phyloP scores from a whole-genome alignment of 2,113 vertebrate species.

The Sus scrofa region DNA sequence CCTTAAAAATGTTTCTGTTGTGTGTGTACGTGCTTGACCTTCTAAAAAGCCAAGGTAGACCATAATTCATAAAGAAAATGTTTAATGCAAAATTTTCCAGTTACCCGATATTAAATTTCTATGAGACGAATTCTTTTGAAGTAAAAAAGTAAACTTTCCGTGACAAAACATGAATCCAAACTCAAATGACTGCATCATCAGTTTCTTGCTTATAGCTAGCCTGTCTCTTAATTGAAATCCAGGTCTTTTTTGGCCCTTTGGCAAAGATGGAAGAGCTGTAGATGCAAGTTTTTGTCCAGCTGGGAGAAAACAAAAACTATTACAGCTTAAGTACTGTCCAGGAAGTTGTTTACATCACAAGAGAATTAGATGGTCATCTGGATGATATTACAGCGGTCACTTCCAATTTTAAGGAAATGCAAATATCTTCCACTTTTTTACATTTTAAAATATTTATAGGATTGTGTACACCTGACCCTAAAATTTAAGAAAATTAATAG shows the following conservation, averaged over 20 bases:
- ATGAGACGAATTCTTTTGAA: neutral
- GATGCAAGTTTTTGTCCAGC: conserved; percentile 12
- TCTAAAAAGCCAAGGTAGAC: neutral
- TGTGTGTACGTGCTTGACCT: neutral
- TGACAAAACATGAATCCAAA: neutral
- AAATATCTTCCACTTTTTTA: neutral
- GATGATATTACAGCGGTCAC: neutral
- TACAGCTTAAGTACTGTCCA: conserved; percentile 22
- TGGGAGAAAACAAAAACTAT: conserved; percentile 41
- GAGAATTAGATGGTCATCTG: neutral
- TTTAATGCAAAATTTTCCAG: neutral
- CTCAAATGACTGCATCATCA: neutral
- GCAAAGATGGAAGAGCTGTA: conserved; percentile 63
- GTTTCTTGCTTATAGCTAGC: neutral
- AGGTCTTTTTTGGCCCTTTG: neutral
- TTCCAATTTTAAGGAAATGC: neutral
- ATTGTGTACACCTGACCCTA: neutral
- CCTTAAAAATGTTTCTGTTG: neutral
- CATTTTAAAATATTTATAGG: neutral
- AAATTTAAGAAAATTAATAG: neutral
- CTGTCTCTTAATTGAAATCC: conserved; percentile 45
- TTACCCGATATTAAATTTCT: neutral
- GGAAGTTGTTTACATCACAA: neutral
- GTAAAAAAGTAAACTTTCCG: neutral
- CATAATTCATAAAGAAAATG: neutral